Conservation (phyloP, 2,888 invertebrate genomes). For the Psylliodes chrysocephalus region DNA sequence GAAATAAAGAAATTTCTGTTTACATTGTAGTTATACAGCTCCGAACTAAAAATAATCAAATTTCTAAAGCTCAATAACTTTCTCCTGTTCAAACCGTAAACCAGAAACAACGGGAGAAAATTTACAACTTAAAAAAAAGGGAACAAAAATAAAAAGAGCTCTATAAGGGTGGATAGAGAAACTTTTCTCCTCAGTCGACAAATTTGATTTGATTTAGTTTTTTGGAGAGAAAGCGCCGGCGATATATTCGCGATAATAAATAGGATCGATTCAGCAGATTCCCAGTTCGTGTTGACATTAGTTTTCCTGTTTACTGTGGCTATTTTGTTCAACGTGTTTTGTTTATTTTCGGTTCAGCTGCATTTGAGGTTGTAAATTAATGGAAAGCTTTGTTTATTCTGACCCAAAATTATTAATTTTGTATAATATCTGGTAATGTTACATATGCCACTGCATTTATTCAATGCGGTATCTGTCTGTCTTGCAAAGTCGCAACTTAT, state of each 20-base stretch:
- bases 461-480: not conserved
- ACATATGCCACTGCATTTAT: slow-evolving; percentile 45
- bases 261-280: slow-evolving; percentile 54
- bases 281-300: slow-evolving; percentile 55
- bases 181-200: slow-evolving; percentile 35
- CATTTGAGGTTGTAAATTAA: slow-evolving; percentile 56
- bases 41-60: not conserved
- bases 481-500: not conserved
- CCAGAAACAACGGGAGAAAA: slow-evolving; percentile 4
- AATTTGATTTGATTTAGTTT: slow-evolving; percentile 50
- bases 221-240: slow-evolving; percentile 39
- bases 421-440: slow-evolving; percentile 53
- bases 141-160: slow-evolving; percentile 8
- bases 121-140: slow-evolving; percentile 12
- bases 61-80: not conserved
- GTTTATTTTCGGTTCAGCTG: slow-evolving; percentile 57
- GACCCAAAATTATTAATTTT: slow-evolving; percentile 55
- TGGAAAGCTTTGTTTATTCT: slow-evolving; percentile 55
- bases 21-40: no score
- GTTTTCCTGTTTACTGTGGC: slow-evolving; percentile 54
- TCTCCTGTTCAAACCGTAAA: not conserved
- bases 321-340: slow-evolving; percentile 53
- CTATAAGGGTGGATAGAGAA: slow-evolving; percentile 2
- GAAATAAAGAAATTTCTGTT: no score
- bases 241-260: slow-evolving; percentile 50